These are phyloP conservation scores for Ptilorrhoa leucosticta DNA, from an alignment of 2,113 vertebrate species.

Conservation along the genomic window DNA sequence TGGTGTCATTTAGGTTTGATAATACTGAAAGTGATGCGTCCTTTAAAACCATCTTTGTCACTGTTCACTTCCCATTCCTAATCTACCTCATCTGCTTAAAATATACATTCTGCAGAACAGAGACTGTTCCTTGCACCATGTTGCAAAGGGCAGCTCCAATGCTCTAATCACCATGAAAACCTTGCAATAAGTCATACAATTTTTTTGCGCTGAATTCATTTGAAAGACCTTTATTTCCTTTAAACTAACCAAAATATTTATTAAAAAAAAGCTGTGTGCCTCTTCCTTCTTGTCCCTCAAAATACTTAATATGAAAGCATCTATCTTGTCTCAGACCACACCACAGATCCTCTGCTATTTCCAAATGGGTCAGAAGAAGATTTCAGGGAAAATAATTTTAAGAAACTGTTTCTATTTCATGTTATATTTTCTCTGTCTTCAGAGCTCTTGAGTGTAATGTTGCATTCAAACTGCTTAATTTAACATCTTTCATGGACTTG, in stretches of 20 bases:
- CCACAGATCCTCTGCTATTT: neutral
- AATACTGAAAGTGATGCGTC: neutral
- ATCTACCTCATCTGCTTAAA: neutral
- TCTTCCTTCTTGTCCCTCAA: neutral
- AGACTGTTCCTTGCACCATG: neutral
- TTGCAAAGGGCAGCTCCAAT: neutral
- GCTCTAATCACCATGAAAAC: neutral
- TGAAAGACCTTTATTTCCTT: neutral
- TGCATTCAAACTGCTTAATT: neutral
- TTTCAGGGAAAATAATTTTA: neutral
- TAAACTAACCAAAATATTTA: neutral
- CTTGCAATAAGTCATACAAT: neutral
- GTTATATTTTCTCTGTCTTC: neutral
- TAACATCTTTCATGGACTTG: neutral
- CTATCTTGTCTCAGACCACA: neutral
- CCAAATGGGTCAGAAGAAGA: neutral
- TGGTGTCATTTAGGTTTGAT: neutral
- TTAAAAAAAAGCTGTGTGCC: neutral
- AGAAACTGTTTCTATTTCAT: neutral
- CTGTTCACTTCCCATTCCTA: neutral
- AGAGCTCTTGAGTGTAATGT: neutral
- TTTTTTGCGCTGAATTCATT: neutral
- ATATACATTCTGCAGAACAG: neutral
- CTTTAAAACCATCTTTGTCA: neutral
- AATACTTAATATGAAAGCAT: neutral